Evolutionary conservation across 2,888 invertebrate species (phyloP), one percentile per base, ranked within the genome.

Genomic region (Plagodis pulveraria): DNA sequence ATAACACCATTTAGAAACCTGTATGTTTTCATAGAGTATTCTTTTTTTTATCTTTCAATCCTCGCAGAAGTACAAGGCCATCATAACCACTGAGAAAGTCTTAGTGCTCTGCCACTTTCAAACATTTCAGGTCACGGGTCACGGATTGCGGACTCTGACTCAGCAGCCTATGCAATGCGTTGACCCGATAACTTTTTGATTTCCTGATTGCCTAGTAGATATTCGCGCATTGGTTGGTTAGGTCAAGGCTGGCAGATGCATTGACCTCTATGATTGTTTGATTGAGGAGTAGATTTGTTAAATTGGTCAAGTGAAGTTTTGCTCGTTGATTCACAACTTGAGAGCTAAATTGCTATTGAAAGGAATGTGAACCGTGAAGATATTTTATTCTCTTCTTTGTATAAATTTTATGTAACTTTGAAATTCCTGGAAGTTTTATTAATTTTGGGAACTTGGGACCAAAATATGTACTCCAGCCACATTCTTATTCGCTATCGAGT

Each of bases 51-150:
- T 34, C 46, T 36, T 46, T 0, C 45, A 42, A 46, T 12, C 45
- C 6, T 50, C 34, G 10, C 50, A 58, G 51, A 56, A 58, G 71
- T 80, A 86, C 87, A 58, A 87, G 86, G 85, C 73, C 56, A 62
- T 45, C 76, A 87, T 80, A 73, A 76, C 65, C 58, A 47, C 66
- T 77, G 83, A 76, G 87, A 86, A 86, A 87, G 87, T 77, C 82
- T 80, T 78, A 80, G 69, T 75, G 73, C 69, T 71, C 74, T 70
- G 74, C 80, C 78, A 84, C 86, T 86, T 86, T 84, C 84, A 70
- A 78, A 80, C 73, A 73, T 83, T 67, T 64, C 61, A 66, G 65
- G 68, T 66, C 68, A 58, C 60, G 64, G 64, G 63, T 68, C 78
- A 80, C 78, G 77, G 78, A 69, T 74, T 75, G 64, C 56, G 33